These are phyloP conservation scores for Benthosema pterotum DNA, from an alignment of 2,797 vertebrate species.

Conservation along the genomic window DNA sequence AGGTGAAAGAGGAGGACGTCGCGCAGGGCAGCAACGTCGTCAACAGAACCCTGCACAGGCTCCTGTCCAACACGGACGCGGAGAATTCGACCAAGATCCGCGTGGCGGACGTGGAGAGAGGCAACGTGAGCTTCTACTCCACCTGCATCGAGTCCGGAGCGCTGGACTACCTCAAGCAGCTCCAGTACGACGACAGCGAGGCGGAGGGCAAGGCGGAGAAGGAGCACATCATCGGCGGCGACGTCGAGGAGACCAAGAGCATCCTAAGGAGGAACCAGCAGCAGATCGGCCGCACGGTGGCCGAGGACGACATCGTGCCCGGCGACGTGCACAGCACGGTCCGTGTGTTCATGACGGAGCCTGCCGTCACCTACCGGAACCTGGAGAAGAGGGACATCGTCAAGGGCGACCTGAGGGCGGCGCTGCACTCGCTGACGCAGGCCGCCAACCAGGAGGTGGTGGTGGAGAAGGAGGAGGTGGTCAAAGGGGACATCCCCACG, in stretches of 20 bases:
- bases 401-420: slow-evolving; percentile 87
- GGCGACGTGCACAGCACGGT: slow-evolving; percentile 86
- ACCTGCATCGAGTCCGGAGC: slow-evolving; percentile 94
- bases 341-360: slow-evolving; percentile 87
- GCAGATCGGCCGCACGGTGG: slow-evolving; percentile 84
- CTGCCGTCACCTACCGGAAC: slow-evolving; percentile 74
- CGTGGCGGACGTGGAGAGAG: slow-evolving; percentile 85
- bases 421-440: slow-evolving; percentile 85
- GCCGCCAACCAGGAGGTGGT: slow-evolving; percentile 82
- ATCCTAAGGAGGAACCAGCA: slow-evolving; percentile 81
- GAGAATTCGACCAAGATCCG: slow-evolving; percentile 78
- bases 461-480: slow-evolving; percentile 86
- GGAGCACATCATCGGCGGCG: slow-evolving; percentile 85
- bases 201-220: slow-evolving; percentile 59
- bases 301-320: slow-evolving; percentile 87
- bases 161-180: slow-evolving; percentile 88
- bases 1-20: slow-evolving; percentile 84
- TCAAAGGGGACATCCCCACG: slow-evolving; percentile 83
- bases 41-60: slow-evolving; percentile 82
- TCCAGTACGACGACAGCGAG: slow-evolving; percentile 82
- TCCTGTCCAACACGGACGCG: slow-evolving; percentile 80
- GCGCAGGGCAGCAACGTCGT: slow-evolving; percentile 89
- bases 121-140: slow-evolving; percentile 93
- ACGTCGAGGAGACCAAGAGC: slow-evolving; percentile 86
- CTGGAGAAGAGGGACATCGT: slow-evolving; percentile 83